phyloP scores from a whole-genome alignment of 2,888 invertebrate genomes.

The Crocallis elinguaria region DNA sequence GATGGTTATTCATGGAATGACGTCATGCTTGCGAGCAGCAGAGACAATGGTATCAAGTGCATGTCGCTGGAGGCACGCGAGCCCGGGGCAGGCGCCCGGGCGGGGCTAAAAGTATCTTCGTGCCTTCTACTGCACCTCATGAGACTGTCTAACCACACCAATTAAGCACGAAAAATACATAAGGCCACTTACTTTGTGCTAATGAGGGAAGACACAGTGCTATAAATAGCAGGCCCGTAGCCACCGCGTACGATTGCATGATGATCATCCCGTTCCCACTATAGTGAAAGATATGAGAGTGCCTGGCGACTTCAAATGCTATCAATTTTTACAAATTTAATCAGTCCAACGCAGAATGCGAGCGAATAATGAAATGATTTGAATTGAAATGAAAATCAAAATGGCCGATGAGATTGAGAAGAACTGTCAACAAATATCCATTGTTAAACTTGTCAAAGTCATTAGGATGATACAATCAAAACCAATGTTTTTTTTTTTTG shows the following conservation, averaged over 20 bases:
- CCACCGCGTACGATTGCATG: slow-evolving; percentile 42
- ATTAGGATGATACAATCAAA: no score
- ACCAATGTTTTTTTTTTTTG: no score
- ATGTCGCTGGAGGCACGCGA: neutral
- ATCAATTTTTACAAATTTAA: neutral
- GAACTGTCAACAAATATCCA: no score
- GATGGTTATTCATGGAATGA: slow-evolving; percentile 51
- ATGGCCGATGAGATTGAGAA: no score
- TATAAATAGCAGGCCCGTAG: slow-evolving; percentile 57
- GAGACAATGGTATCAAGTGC: slow-evolving; percentile 3
- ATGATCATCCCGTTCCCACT: slow-evolving; percentile 13
- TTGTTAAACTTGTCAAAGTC: no score
- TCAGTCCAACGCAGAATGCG: neutral
- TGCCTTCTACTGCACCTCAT: neutral
- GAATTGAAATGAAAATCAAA: no score
- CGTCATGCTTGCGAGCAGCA: slow-evolving; percentile 44
- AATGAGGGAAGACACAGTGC: slow-evolving; percentile 50
- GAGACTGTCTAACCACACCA: neutral
- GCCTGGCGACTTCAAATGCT: neutral
- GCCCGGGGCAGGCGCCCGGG: neutral
- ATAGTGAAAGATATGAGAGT: neutral
- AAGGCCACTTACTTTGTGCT: slow-evolving; percentile 56
- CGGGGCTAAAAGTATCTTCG: neutral
- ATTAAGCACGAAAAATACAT: neutral
- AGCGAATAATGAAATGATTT: neutral